Base-by-base conservation (phyloP, 2,888 invertebrate species). In the Theretra japonica region DNA sequence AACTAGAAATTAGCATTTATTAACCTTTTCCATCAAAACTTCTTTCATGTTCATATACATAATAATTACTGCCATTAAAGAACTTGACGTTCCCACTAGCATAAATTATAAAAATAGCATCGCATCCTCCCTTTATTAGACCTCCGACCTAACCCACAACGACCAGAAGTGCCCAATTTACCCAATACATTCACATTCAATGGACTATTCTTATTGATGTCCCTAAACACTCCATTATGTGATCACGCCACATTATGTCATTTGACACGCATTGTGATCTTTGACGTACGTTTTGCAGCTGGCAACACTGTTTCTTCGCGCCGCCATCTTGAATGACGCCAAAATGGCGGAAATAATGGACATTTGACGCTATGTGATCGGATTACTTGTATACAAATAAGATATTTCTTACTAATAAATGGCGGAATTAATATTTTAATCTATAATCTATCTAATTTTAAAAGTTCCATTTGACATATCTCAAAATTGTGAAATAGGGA, bases 301-400 rank as follows among this genome's bases (percentile, higher is more conserved):
- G 62, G 19, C n/a, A 28, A 60, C 33, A 23, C 21, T 57, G 17
- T n/a, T n/a, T 68, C 41, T 41, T 41, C 41, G 41, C 41, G 15
- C 41, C 41, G 41, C 41, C 41, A 41, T 41, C 41, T 56, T 6
- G 17, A 15, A 56, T 56, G n/a, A 28, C 57, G 30, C 30, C 8
- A 33, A 53, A 30, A 69, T 69, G 7, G 23, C 33, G 53, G 25
- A 53, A n/a, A 68, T 41, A 85, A 81, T 83, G 86, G 88, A 85
- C 86, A 90, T 88, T 84, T 80, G 86, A 90, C 83, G 80, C 83
- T 75, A 75, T 78, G 76, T 75, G 75, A 80, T 85, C 84, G 73
- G 79, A 82, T 88, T 87, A 83, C 84, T 78, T 83, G 83, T 87
- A 77, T 83, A 85, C 82, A 88, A 88, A 88, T 86, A 86, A 81